These are phyloP conservation scores for Molossus molossus DNA, from an alignment of 2,797 vertebrate genomes.

Conservation along the genomic window DNA sequence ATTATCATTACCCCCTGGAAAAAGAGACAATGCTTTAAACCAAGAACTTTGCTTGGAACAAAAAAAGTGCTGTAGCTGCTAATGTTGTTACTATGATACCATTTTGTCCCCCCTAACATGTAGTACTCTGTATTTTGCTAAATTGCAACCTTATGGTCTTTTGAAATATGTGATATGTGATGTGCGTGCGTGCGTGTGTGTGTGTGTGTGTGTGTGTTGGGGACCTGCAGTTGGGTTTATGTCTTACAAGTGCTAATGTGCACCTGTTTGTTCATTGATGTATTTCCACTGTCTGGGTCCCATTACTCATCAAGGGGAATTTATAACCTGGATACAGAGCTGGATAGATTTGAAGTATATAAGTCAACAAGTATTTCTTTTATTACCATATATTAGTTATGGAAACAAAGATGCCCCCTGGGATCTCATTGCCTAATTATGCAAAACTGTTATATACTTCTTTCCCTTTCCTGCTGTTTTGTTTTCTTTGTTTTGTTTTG, in stretches of 20 bases:
- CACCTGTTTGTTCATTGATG: background rate
- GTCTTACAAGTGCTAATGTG: background rate
- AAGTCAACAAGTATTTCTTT: conserved; percentile 42
- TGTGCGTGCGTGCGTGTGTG: background rate
- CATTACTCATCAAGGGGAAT: background rate
- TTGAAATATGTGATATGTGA: background rate
- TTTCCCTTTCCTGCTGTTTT: background rate
- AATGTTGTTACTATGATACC: background rate
- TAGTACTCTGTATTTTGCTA: background rate
- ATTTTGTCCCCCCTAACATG: background rate
- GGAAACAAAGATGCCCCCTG: background rate
- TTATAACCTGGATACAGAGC: background rate
- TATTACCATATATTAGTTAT: background rate
- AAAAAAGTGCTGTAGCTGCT: background rate
- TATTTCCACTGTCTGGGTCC: background rate
- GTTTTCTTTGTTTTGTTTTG: conserved; percentile 7
- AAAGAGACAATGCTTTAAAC: background rate
- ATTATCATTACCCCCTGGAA: background rate
- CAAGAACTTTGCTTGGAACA: background rate
- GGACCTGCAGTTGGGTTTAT: background rate
- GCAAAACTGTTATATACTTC: background rate
- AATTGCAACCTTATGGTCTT: background rate
- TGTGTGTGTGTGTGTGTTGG: background rate
- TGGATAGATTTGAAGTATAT: background rate
- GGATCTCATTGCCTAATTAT: conserved; percentile 33